Base-by-base conservation (phyloP, 2,797 vertebrate genomes). In the Eulemur albifrons region DNA sequence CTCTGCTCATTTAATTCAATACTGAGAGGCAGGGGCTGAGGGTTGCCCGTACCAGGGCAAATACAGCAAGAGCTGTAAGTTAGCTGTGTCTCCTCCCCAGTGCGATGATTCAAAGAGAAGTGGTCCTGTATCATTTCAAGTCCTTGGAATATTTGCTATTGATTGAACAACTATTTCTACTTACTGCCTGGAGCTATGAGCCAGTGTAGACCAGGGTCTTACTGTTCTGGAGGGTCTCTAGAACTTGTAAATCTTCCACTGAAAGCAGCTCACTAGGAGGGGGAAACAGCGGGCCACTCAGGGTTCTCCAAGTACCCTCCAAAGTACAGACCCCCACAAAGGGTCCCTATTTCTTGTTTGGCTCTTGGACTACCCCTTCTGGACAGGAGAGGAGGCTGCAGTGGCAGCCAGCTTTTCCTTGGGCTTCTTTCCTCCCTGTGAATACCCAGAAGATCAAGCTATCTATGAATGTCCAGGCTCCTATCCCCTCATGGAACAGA, bases 1-100 rank as follows among this genome's bases (percentile, higher is more conserved):
- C 35, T 82, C 15, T 95, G 14, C 59, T 84, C 69, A 65, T 92
- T 70, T 88, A 94, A 65, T 73, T 84, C 27, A 94, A 13, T 67
- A n/a, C n/a, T 94, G 50, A 7, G 23, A 54, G 59, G 69, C 70
- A 21, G 67, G 52, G 30, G 52, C 12, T 82, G 69, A 90, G 32
- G 17, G 45, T 30, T 94, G 14, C 52, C 81, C 35, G 38, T 70
- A 86, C 6, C 18, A 54, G 43, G 20, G 43, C 20, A 92, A 86
- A 94, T 70, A 76, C 11, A 85, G 7, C 50, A 81, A 89, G 17
- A 25, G 69, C 38, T 75, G 0, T 61, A 63, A 92, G 32, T 85
- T 73, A 75, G 10, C 14, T 89, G n/a, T 40, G 83, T 21, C 35
- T 90, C 45, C 76, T 57, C 7, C 18, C 67, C 59, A 50, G 14